phyloP scores from a whole-genome alignment of 2,113 vertebrate genomes.

The Caretta caretta region DNA sequence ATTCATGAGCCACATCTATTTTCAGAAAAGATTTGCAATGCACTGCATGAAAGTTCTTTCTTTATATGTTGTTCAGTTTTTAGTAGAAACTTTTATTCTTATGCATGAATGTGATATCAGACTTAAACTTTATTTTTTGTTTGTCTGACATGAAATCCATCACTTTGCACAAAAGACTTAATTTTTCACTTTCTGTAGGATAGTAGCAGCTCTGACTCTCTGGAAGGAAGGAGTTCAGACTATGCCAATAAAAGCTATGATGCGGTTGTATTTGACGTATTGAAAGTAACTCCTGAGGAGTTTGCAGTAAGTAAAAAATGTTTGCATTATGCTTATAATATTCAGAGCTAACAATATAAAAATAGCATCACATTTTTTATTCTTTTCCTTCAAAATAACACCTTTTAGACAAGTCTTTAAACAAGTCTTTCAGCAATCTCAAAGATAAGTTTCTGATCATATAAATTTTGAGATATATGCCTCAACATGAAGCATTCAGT shows the following conservation, averaged over 20 bases:
- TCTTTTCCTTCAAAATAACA: neutral
- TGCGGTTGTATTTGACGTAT: conserved; percentile 94
- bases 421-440: neutral
- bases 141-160: neutral
- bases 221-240: conserved; percentile 92
- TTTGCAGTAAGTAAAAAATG: conserved; percentile 91
- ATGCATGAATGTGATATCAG: neutral
- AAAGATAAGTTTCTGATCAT: neutral
- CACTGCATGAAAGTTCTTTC: neutral
- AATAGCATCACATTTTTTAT: neutral
- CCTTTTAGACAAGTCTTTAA: neutral
- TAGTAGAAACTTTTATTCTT: neutral
- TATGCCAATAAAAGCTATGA: conserved; percentile 96
- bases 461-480: neutral
- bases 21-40: neutral
- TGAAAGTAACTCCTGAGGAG: conserved; percentile 97
- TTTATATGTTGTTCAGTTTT: neutral
- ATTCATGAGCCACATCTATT: neutral
- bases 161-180: conserved; percentile 20
- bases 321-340: neutral
- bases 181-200: conserved; percentile 77
- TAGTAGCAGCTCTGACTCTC: conserved; percentile 96
- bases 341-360: neutral
- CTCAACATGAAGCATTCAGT: neutral
- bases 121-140: neutral